Conservation (phyloP, 1,140 invertebrate species). For the Nomia melanderi region DNA sequence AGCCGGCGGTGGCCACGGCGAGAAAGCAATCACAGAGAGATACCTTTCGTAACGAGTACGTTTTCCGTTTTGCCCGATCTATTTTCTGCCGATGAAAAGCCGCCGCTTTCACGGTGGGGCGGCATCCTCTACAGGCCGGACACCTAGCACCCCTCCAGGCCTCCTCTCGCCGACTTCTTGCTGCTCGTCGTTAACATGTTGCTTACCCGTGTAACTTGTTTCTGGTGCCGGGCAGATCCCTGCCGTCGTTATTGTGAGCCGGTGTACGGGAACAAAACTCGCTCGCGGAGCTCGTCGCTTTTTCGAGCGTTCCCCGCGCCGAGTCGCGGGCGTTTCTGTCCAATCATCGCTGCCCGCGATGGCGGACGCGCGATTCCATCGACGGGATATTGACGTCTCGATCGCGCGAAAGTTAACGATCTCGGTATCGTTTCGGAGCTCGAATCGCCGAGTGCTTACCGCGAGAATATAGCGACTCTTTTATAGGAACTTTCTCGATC, state of each 20-base stretch:
- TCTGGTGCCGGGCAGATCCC: neutral
- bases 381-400: too few species aligned
- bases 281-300: neutral
- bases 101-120: conserved; percentile 16
- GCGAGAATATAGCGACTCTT: too few species aligned
- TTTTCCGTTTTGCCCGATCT: conserved; percentile 48
- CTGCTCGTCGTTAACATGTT: conserved; percentile 19
- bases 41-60: conserved; percentile 18
- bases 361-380: too few species aligned
- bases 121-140: conserved; percentile 44
- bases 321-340: too few species aligned
- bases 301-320: neutral
- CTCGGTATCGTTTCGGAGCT: too few species aligned
- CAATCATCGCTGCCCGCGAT: too few species aligned
- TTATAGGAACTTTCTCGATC: too few species aligned
- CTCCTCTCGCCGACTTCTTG: neutral
- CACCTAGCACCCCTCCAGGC: conserved; percentile 15
- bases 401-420: too few species aligned
- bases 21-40: conserved; percentile 51
- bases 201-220: conserved; percentile 5
- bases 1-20: conserved; percentile 9
- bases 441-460: too few species aligned
- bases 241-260: neutral
- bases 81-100: conserved; percentile 26
- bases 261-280: neutral